These are phyloP conservation scores for Xylota sylvarum DNA, from an alignment of 2,888 invertebrate species.

Conservation along the genomic window DNA sequence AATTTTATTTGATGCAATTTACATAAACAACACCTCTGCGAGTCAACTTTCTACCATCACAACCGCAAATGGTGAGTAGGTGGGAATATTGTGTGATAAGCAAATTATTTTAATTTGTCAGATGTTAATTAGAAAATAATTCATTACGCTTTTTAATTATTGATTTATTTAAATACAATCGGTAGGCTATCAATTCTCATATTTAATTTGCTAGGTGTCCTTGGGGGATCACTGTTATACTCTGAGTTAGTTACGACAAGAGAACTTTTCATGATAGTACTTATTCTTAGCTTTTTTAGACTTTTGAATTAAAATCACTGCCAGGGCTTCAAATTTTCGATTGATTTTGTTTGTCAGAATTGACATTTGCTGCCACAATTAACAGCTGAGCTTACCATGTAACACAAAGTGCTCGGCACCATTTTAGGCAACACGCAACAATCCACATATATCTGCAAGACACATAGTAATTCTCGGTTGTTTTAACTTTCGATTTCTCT, in stretches of 20 bases:
- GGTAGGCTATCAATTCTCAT: neutral
- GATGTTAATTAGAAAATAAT: neutral
- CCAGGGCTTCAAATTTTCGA: no score
- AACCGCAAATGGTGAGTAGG: neutral
- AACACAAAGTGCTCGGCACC: no score
- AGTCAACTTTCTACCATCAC: neutral
- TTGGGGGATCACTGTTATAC: neutral
- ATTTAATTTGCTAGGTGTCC: neutral
- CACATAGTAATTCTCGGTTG: no score
- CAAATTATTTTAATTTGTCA: neutral
- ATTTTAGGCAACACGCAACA: no score
- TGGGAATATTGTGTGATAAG: neutral
- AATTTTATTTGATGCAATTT: neutral
- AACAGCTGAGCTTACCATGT: no score
- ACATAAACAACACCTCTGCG: neutral
- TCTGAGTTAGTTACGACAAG: no score
- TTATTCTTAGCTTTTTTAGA: no score
- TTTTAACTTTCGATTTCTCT: neutral
- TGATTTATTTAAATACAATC: neutral
- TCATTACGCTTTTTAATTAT: neutral
- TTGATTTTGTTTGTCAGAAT: no score
- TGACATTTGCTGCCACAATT: no score
- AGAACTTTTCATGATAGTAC: no score
- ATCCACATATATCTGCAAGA: no score
- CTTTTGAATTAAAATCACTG: no score